Conservation (phyloP, 2,888 invertebrate species). For the Andrena camellia region DNA sequence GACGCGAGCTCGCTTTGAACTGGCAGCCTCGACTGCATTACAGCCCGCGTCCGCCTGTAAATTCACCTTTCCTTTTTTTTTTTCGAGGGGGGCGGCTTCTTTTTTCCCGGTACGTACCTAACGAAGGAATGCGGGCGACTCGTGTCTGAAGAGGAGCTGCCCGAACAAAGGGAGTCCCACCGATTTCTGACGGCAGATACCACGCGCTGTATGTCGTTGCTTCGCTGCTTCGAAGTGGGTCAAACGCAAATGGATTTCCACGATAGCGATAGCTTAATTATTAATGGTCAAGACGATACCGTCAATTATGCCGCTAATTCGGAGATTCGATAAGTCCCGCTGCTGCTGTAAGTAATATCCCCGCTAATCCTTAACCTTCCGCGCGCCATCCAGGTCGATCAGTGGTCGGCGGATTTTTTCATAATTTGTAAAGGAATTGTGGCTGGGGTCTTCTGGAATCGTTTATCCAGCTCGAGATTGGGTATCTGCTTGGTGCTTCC, state of each 20-base stretch:
- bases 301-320: slow-evolving; percentile 32
- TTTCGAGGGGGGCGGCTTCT: slow-evolving; percentile 34
- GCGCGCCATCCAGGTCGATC: too few species aligned
- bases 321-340: slow-evolving; percentile 5
- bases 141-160: slow-evolving; percentile 57
- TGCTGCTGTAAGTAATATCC: background rate
- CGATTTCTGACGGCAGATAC: slow-evolving; percentile 54
- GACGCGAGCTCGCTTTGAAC: slow-evolving; percentile 52
- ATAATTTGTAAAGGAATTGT: too few species aligned
- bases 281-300: slow-evolving; percentile 21
- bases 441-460: too few species aligned
- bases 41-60: slow-evolving; percentile 60
- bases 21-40: slow-evolving; percentile 60
- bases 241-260: slow-evolving; percentile 46
- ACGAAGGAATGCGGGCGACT: slow-evolving; percentile 74
- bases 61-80: slow-evolving; percentile 65
- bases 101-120: slow-evolving; percentile 59
- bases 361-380: background rate
- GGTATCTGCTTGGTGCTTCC: background rate
- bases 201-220: slow-evolving; percentile 7
- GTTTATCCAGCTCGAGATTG: too few species aligned
- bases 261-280: slow-evolving; percentile 42
- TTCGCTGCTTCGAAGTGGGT: slow-evolving; percentile 48
- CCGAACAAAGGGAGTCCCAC: slow-evolving; percentile 68
- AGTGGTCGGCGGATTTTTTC: too few species aligned